phyloP scores from a whole-genome alignment of 2,888 invertebrate genomes.

The Uloborus plumipes region DNA sequence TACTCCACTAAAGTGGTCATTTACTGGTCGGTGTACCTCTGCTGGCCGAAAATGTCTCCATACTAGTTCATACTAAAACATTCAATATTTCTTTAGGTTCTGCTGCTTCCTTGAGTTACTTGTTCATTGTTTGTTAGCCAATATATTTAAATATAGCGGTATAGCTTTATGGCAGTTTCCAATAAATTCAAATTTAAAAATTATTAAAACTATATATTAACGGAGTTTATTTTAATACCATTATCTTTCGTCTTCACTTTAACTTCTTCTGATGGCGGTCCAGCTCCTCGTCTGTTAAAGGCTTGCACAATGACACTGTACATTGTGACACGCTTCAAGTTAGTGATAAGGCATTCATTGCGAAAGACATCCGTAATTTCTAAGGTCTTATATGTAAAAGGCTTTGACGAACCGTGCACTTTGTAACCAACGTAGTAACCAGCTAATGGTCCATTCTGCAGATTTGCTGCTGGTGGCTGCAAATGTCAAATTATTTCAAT shows the following conservation, averaged over 20 bases:
- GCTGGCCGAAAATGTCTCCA: too few species aligned
- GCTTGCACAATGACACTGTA: slow-evolving; percentile 66
- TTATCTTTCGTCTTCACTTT: slow-evolving; percentile 69
- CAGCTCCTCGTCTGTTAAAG: slow-evolving; percentile 66
- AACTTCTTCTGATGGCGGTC: slow-evolving; percentile 65
- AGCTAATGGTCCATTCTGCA: slow-evolving; percentile 67
- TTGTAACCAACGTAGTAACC: slow-evolving; percentile 72
- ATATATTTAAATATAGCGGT: too few species aligned
- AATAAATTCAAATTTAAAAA: too few species aligned
- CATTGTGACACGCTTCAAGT: slow-evolving; percentile 60
- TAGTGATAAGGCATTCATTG: slow-evolving; percentile 58
- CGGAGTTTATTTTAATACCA: slow-evolving; percentile 68
- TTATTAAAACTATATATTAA: too few species aligned
- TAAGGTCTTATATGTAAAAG: slow-evolving; percentile 70
- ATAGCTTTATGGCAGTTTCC: too few species aligned
- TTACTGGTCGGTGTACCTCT: too few species aligned
- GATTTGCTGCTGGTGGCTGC: slow-evolving; percentile 39
- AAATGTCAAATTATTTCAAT: slow-evolving; percentile 41
- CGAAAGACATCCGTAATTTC: slow-evolving; percentile 62
- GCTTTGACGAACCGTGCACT: slow-evolving; percentile 69
- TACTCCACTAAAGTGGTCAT: too few species aligned
- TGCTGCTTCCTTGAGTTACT: too few species aligned
- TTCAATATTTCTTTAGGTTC: too few species aligned
- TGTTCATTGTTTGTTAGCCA: too few species aligned
- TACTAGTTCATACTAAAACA: too few species aligned